These are phyloP conservation scores for Thalassarche chlororhynchos DNA, from an alignment of 2,113 vertebrate genomes.

Conservation along the genomic window DNA sequence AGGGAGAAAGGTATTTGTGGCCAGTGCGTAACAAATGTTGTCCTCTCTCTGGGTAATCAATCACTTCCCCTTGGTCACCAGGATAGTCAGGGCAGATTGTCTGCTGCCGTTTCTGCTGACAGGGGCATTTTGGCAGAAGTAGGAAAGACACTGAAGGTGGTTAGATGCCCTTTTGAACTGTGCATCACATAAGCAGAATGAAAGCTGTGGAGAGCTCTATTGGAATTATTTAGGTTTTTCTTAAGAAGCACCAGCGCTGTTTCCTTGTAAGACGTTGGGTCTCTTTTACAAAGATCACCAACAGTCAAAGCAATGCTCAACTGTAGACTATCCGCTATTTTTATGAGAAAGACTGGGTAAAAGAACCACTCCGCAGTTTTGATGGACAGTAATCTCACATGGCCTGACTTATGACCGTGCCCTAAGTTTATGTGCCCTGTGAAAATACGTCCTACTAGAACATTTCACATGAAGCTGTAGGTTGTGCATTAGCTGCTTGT, in stretches of 20 bases:
- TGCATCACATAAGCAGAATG: not conserved
- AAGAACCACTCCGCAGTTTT: not conserved
- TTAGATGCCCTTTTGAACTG: not conserved
- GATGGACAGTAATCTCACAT: not conserved
- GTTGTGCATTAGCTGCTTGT: not conserved
- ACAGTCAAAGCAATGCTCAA: not conserved
- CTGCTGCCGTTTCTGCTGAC: not conserved
- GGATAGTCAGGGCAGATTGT: not conserved
- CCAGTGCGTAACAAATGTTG: not conserved
- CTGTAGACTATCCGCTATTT: not conserved
- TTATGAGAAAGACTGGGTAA: not conserved
- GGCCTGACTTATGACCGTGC: not conserved
- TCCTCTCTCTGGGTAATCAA: not conserved
- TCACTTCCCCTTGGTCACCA: not conserved
- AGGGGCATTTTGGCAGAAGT: not conserved
- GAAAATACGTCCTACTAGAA: not conserved
- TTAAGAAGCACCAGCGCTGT: not conserved
- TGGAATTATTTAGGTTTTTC: not conserved
- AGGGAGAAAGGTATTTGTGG: not conserved
- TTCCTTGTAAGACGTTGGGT: fast-evolving
- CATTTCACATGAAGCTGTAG: not conserved
- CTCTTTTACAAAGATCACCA: not conserved
- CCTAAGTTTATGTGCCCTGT: not conserved
- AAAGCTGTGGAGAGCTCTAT: not conserved
- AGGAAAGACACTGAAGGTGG: not conserved